These are phyloP conservation scores for Troglohyphantes excavatus DNA, from an alignment of 2,888 invertebrate species.

Conservation along the genomic window DNA sequence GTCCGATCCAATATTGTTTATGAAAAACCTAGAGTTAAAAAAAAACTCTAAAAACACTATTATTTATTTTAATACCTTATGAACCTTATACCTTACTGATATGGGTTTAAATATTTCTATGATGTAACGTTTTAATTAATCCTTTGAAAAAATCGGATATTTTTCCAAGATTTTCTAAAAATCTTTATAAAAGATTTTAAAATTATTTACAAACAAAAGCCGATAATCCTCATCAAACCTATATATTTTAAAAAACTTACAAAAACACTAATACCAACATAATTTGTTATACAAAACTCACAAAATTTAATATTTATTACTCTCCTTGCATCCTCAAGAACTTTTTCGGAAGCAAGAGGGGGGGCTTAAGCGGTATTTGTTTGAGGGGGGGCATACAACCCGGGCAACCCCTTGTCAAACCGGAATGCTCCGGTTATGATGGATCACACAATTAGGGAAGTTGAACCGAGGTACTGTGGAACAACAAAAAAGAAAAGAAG, in stretches of 20 bases:
- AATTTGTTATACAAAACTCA: not conserved
- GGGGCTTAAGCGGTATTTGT: conserved; percentile 12
- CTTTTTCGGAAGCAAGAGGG: conserved; percentile 11
- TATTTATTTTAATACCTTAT: too few species aligned
- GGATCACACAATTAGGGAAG: conserved; percentile 69
- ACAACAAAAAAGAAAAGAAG: conserved; percentile 16
- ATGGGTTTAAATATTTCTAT: too few species aligned
- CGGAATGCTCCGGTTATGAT: conserved; percentile 63
- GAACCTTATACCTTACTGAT: too few species aligned
- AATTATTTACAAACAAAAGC: too few species aligned
- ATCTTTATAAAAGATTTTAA: too few species aligned
- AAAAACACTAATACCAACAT: not conserved
- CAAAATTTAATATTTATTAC: conserved; percentile 68
- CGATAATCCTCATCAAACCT: too few species aligned
- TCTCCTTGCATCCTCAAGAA: not conserved
- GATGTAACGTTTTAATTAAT: too few species aligned
- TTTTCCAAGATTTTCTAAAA: too few species aligned
- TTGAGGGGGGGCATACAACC: not conserved
- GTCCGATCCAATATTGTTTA: too few species aligned
- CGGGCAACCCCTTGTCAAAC: conserved; percentile 51
- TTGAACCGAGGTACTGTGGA: conserved; percentile 47
- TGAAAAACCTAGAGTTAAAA: too few species aligned
- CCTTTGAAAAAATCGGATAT: too few species aligned
- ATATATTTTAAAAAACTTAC: not conserved
- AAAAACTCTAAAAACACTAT: too few species aligned